A percentile compares a stretch with the other conserved stretches of the same genome.
phyloP scores from a whole-genome alignment of 2,888 invertebrate genomes.

The Erebia epiphron region DNA sequence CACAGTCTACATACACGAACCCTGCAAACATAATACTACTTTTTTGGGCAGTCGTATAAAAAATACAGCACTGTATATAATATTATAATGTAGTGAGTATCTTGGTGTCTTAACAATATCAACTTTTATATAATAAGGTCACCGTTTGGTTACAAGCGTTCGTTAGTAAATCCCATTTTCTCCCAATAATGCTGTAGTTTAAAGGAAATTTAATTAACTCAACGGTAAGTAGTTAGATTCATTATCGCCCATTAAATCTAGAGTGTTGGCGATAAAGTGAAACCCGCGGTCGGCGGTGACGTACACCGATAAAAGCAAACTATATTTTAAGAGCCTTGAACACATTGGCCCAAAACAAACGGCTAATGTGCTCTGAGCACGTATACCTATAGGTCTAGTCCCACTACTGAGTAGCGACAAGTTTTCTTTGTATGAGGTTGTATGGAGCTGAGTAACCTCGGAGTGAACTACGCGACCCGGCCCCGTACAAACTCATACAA shows the following conservation, averaged over 20 bases:
- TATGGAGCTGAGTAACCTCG: too few relatives aligned
- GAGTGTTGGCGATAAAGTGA: conserved; percentile 42
- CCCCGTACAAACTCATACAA: too few relatives aligned
- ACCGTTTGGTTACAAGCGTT: background rate
- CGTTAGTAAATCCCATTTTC: conserved; percentile 37
- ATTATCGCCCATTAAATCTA: conserved; percentile 45
- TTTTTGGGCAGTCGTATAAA: too few relatives aligned
- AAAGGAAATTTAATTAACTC: conserved; percentile 50
- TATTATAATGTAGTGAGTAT: too few relatives aligned
- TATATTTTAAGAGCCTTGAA: background rate
- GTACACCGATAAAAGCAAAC: conserved; percentile 16
- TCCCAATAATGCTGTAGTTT: conserved; percentile 34
- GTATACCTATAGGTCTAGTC: too few relatives aligned
- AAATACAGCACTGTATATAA: too few relatives aligned
- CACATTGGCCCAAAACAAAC: too few relatives aligned
- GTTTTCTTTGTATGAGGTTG: too few relatives aligned
- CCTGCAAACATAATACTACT: too few relatives aligned
- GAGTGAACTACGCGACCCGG: too few relatives aligned
- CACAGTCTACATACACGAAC: too few relatives aligned
- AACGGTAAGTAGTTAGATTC: conserved; percentile 42
- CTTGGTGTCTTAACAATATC: background rate
- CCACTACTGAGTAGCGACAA: too few relatives aligned
- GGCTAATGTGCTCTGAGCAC: background rate
- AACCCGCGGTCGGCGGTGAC: conserved; percentile 4
- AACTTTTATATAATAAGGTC: background rate